Percentiles rank a stretch among this genome's conserved stretches.
phyloP scores from a whole-genome alignment of 2,888 invertebrate genomes.

The Pharmacophagus antenor region DNA sequence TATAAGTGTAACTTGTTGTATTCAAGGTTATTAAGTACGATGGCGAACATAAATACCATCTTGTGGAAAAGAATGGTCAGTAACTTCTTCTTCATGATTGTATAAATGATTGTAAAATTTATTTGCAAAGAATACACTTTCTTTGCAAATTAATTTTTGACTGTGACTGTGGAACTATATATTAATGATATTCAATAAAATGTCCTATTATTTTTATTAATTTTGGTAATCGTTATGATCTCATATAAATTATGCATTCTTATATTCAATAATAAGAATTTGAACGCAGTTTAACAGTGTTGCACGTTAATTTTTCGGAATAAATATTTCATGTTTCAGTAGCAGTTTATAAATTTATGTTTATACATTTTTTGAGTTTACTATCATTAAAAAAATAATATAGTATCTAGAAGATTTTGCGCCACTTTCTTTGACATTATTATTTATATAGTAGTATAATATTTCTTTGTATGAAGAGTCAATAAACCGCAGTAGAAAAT shows the following conservation, averaged over 20 bases:
- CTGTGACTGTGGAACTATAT: too few relatives aligned
- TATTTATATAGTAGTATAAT: neutral
- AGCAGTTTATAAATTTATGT: neutral
- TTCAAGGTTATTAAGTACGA: constrained; percentile 33
- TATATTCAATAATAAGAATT: neutral
- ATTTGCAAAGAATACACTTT: too few relatives aligned
- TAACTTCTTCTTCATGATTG: constrained; percentile 29
- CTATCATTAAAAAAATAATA: neutral
- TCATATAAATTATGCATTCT: neutral
- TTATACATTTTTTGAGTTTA: neutral
- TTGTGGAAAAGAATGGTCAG: constrained; percentile 62
- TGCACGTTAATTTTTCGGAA: neutral
- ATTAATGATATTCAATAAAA: neutral
- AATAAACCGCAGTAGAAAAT: constrained; percentile 8
- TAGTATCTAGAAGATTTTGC: neutral
- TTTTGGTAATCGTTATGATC: too few relatives aligned
- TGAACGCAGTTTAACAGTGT: constrained; percentile 3
- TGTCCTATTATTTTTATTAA: neutral
- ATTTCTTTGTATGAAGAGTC: neutral
- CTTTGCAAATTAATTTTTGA: too few relatives aligned
- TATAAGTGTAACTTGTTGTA: neutral
- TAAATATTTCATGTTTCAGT: neutral
- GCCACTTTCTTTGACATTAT: neutral
- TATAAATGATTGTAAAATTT: neutral
- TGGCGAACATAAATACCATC: constrained; percentile 59